Evolutionary conservation across 2,797 vertebrate species (phyloP).

Genomic region (Neomorphus geoffroyi): DNA sequence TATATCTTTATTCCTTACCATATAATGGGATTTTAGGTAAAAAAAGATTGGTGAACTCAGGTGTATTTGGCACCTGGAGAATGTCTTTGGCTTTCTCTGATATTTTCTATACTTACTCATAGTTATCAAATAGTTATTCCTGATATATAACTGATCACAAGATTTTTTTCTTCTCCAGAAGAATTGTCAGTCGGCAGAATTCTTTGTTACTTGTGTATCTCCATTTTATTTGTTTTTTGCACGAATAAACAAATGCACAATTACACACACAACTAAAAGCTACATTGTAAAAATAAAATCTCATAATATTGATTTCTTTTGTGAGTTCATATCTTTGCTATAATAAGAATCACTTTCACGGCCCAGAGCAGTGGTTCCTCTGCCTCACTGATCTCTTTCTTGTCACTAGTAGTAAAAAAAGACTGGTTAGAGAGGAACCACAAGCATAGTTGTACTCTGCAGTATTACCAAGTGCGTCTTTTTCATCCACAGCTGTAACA

Average conservation of each 20-base stretch:
- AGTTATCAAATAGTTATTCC: not conserved
- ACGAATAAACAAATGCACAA: not conserved
- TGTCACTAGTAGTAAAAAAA: not conserved
- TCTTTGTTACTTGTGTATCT: not conserved
- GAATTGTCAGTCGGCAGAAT: not conserved
- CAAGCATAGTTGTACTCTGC: rapidly evolving
- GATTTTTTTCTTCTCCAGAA: not conserved
- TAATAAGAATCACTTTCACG: not conserved
- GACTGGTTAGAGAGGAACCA: not conserved
- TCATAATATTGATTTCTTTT: not conserved
- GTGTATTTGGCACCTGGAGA: not conserved
- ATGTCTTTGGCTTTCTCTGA: not conserved
- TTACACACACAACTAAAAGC: not conserved
- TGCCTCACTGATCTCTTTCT: not conserved
- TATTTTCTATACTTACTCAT: not conserved
- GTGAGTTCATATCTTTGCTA: not conserved
- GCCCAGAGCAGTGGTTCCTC: not conserved
- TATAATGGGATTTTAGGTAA: not conserved
- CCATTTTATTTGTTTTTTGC: not conserved
- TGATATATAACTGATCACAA: not conserved
- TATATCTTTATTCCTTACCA: not conserved
- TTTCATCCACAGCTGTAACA: not conserved
- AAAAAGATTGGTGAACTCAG: not conserved
- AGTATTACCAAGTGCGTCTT: not conserved
- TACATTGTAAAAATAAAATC: not conserved